phyloP scores from a whole-genome alignment of 2,797 vertebrate species.

The Eremophila alpestris region DNA sequence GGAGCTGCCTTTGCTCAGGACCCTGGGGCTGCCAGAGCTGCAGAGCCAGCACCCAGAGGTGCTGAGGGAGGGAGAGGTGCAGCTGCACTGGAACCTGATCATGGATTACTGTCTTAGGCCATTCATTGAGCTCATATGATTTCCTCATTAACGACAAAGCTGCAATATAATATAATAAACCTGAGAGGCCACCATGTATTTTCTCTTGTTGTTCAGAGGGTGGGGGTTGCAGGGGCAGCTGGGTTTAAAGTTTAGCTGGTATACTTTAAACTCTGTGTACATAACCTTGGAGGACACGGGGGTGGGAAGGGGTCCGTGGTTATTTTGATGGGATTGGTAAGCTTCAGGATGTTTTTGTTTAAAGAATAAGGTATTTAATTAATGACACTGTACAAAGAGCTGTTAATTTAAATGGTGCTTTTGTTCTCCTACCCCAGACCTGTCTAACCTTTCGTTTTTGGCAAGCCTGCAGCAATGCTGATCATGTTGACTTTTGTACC shows the following conservation, averaged over 20 bases:
- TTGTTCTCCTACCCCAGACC: constrained; percentile 53
- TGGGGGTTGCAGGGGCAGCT: background rate
- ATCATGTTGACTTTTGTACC: constrained; percentile 32
- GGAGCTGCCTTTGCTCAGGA: background rate
- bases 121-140: constrained; percentile 46
- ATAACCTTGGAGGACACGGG: constrained; percentile 49
- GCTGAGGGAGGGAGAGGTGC: constrained; percentile 37
- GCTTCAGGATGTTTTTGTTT: constrained; percentile 41
- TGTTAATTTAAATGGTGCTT: constrained; percentile 60
- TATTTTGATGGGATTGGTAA: constrained; percentile 45
- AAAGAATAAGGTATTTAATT: constrained; percentile 65
- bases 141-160: constrained; percentile 67
- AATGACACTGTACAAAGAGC: constrained; percentile 61
- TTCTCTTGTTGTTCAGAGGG: constrained; percentile 42
- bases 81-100: constrained; percentile 37
- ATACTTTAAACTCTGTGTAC: constrained; percentile 68
- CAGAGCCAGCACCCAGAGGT: background rate
- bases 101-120: constrained; percentile 50
- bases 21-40: background rate
- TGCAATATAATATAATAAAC: constrained; percentile 79
- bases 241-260: constrained; percentile 69
- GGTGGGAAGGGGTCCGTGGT: constrained; percentile 28
- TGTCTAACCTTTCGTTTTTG: constrained; percentile 51
- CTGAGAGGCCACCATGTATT: constrained; percentile 55
- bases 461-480: constrained; percentile 43